Percentiles rank a stretch among this genome's conserved stretches.
Conservation (phyloP, 2,888 invertebrate species). For the Himalopsyche japonica region DNA sequence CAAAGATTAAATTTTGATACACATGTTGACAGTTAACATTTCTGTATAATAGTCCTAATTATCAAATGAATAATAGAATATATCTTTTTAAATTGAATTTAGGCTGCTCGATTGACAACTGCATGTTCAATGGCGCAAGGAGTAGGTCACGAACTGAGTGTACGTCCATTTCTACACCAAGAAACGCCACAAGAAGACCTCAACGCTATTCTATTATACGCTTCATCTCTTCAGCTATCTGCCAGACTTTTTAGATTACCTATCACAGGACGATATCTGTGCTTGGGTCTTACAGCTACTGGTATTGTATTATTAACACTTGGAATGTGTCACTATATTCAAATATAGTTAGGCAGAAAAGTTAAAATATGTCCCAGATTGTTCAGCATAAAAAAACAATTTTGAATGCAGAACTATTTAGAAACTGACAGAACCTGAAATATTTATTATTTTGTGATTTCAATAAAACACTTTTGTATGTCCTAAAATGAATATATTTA, state of each 20-base stretch:
- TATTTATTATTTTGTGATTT: background rate
- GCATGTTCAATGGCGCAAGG: slow-evolving; percentile 73
- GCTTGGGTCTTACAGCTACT: slow-evolving; percentile 63
- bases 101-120: slow-evolving; percentile 76
- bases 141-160: slow-evolving; percentile 77
- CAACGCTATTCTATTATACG: slow-evolving; percentile 75
- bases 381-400: too few relatives aligned
- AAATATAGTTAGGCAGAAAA: slow-evolving; percentile 44
- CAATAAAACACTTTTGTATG: background rate
- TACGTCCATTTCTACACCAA: slow-evolving; percentile 79
- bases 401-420: too few relatives aligned
- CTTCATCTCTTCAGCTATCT: slow-evolving; percentile 73
- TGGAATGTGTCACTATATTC: slow-evolving; percentile 72
- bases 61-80: background rate
- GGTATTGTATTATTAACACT: slow-evolving; percentile 66
- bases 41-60: background rate
- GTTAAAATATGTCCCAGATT: too few relatives aligned
- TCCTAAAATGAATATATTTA: background rate
- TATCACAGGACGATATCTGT: slow-evolving; percentile 70
- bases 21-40: background rate
- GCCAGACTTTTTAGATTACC: slow-evolving; percentile 76
- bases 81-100: slow-evolving; percentile 42
- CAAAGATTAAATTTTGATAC: too few relatives aligned
- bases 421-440: too few relatives aligned
- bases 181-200: slow-evolving; percentile 75